Conservation (phyloP, 2,888 invertebrate species). For the Elysia crispata region DNA sequence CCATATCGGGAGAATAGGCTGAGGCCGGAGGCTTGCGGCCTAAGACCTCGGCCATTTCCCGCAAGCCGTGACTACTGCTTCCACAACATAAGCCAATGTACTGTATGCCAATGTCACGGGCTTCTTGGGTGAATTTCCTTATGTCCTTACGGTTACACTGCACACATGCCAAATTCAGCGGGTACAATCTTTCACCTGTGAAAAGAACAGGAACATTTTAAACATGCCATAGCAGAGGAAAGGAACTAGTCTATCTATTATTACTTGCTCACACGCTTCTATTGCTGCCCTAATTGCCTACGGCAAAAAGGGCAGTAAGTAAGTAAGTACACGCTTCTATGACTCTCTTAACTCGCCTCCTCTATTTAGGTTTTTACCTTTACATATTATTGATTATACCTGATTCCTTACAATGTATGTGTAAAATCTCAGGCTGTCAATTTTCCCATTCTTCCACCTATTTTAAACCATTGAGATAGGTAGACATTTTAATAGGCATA, state of each 20-base stretch:
- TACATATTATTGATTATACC: no score
- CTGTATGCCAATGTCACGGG: constrained; percentile 64
- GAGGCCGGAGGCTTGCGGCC: constrained; percentile 64
- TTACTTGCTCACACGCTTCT: no score
- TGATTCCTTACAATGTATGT: no score
- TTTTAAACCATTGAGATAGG: no score
- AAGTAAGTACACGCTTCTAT: no score
- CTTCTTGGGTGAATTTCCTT: constrained; percentile 62
- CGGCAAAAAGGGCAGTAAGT: no score
- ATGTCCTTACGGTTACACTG: constrained; percentile 63
- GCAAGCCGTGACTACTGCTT: constrained; percentile 62
- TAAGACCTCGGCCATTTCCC: constrained; percentile 65
- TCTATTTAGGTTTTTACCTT: no score
- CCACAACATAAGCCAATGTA: constrained; percentile 74
- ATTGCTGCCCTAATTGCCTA: no score
- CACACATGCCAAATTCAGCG: constrained; percentile 59
- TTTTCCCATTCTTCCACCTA: no score
- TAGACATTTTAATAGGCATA: no score
- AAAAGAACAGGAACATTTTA: constrained; percentile 29
- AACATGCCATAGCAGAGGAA: not conserved
- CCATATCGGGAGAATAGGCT: constrained; percentile 63
- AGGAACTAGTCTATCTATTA: not conserved
- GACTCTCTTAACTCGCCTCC: no score
- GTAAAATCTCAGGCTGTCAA: no score
- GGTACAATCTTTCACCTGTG: constrained; percentile 64